Base-by-base conservation (phyloP, 2,797 vertebrate species). In the Sibirionetta formosa region DNA sequence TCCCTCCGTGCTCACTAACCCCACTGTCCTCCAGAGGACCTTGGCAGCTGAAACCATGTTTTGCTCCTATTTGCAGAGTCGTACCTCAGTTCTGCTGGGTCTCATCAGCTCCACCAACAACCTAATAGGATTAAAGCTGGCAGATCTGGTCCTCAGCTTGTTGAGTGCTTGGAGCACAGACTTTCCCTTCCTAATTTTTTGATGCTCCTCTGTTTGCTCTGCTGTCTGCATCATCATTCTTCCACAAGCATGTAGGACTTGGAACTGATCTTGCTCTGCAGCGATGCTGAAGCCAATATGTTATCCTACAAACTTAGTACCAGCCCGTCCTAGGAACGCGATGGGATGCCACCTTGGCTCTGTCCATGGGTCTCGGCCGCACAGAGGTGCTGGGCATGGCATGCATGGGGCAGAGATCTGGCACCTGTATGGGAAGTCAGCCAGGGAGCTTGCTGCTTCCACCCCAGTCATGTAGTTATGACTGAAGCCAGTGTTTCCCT, bases 311-410 rank as follows among this genome's bases (percentile, higher is more conserved):
- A 35, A 50, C 4, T 71, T 44, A 73, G 10, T 14, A 24, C 57
- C 35, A 69, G 50, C 35, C 33, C 15, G 56, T 81, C 68, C 54
- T 56, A 26, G 27, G 23, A 16, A 65, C 23, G 14, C 19, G 33
- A 9, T 24, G 46, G n/a, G 27, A 51, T 88, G 53, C 50, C 65
- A 11, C 65, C 44, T 68, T 2, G 1, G 53, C 66, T 60, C 66
- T 70, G 29, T 36, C 33, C 9, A 0, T 6, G 24, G 46, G 24
- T 86, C 35, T 72, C 0, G 0, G 46, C 38, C 2, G 0, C 57
- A 17, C 19, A 40, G 19, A 56, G 22, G 18, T 92, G 38, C 29
- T 4, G 7, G 53, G 31, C 48, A 6, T 0, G 0, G 14, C 5
- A 0, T 63, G 24, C 44, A 36, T 87, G 46, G 29, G 61, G 42